Conservation (phyloP, 2,888 invertebrate species). For the Spicauda simplicius region DNA sequence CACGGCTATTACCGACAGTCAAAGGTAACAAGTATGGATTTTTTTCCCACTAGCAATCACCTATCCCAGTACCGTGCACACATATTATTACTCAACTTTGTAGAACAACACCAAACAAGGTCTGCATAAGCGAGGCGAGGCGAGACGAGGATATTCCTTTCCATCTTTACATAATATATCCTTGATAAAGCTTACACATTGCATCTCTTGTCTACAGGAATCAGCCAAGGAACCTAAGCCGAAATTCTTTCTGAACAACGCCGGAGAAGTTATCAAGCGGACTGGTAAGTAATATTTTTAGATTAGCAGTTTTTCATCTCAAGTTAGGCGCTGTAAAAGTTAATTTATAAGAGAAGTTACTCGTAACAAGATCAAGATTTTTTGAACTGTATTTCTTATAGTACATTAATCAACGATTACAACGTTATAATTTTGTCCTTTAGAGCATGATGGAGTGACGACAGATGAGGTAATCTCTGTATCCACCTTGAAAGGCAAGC, state of each 20-base stretch:
- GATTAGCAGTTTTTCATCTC: background rate
- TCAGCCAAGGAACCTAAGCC: conserved; percentile 76
- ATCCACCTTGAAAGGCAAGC: conserved; percentile 77
- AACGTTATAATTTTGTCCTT: conserved; percentile 23
- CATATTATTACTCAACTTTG: too few relatives aligned
- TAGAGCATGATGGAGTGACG: conserved; percentile 73
- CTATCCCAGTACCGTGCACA: too few relatives aligned
- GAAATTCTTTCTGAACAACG: conserved; percentile 81
- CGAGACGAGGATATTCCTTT: too few relatives aligned
- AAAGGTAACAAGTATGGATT: too few relatives aligned
- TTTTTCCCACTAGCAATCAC: too few relatives aligned
- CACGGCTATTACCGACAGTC: too few relatives aligned
- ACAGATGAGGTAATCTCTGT: conserved; percentile 75
- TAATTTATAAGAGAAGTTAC: too few relatives aligned
- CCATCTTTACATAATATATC: background rate
- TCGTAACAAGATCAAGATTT: too few relatives aligned
- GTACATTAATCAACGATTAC: background rate
- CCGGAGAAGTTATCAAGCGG: conserved; percentile 80
- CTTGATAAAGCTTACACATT: background rate
- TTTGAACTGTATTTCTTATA: too few relatives aligned
- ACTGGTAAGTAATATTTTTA: conserved; percentile 59
- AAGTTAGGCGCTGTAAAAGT: too few relatives aligned
- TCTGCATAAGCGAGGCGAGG: too few relatives aligned
- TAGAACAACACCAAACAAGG: too few relatives aligned
- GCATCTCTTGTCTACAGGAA: conserved; percentile 59